Conservation (phyloP, 2,888 invertebrate species). For the Sphecodes monilicornis region DNA sequence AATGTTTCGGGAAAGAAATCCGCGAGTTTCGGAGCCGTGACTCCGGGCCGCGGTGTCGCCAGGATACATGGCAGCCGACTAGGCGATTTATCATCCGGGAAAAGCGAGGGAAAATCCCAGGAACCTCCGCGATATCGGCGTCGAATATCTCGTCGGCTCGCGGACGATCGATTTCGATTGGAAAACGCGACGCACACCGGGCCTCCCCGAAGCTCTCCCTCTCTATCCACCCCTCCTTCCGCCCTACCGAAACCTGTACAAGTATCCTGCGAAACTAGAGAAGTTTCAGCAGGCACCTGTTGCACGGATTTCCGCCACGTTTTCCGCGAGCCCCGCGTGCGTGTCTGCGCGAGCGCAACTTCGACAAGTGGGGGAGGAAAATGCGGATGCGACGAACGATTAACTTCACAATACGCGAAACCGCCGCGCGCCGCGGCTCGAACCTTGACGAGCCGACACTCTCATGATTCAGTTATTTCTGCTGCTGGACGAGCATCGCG, state of each 20-base stretch:
- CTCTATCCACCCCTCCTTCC: conserved; percentile 2
- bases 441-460: conserved; percentile 22
- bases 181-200: conserved; percentile 24
- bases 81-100: conserved; percentile 40
- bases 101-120: background rate
- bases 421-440: conserved; percentile 4
- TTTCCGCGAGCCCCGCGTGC: conserved; percentile 67
- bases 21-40: conserved; percentile 40
- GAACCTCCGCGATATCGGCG: background rate
- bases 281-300: conserved; percentile 80
- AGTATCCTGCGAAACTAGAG: conserved; percentile 67
- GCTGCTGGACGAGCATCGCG: background rate
- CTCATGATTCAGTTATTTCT: conserved; percentile 4
- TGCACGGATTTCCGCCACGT: conserved; percentile 82
- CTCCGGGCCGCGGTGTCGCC: conserved; percentile 41
- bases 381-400: conserved; percentile 27
- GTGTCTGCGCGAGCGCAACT: conserved; percentile 39
- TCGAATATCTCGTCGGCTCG: conserved; percentile 3
- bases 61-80: conserved; percentile 48
- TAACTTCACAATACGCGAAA: conserved; percentile 22
- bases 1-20: conserved; percentile 30
- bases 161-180: conserved; percentile 46
- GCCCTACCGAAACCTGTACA: conserved; percentile 38
- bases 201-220: background rate
- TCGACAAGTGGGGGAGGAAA: background rate